These are phyloP conservation scores for Parnassius orleans DNA, from an alignment of 2,888 invertebrate genomes.

Conservation along the genomic window DNA sequence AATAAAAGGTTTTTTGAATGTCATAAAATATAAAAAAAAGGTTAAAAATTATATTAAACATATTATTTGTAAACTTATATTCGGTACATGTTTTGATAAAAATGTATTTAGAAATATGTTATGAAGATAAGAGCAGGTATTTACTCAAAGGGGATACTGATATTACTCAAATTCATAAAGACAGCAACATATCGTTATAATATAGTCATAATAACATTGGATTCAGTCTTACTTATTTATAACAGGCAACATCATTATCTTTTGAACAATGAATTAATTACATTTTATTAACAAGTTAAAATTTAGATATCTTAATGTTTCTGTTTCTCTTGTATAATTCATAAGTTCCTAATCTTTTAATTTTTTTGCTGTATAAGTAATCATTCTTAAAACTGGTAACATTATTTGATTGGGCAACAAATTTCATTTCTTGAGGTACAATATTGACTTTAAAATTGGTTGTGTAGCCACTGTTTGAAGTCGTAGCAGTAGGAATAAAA, in stretches of 20 bases:
- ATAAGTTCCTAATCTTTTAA: conserved; percentile 59
- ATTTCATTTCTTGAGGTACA: conserved; percentile 54
- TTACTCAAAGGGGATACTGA: too few species aligned
- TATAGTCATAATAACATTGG: not conserved
- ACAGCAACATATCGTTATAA: not conserved
- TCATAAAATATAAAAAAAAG: not conserved
- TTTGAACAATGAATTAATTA: conserved; percentile 6
- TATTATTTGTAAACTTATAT: not conserved
- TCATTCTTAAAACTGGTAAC: conserved; percentile 58
- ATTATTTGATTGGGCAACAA: conserved; percentile 55
- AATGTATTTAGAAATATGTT: too few species aligned
- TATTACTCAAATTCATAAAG: not conserved
- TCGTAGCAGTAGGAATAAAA: conserved; percentile 61
- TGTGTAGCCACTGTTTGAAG: conserved; percentile 64
- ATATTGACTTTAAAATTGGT: conserved; percentile 66
- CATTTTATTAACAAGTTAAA: conserved; percentile 39
- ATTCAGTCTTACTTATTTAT: conserved; percentile 8
- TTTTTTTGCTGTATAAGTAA: conserved; percentile 52
- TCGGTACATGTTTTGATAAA: not conserved
- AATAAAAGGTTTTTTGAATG: not conserved
- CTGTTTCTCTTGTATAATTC: conserved; percentile 61
- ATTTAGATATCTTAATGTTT: conserved; percentile 62
- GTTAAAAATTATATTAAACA: not conserved
- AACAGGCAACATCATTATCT: conserved; percentile 18
- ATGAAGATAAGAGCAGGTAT: too few species aligned